Evolutionary conservation across 2,113 vertebrate genomes (phyloP).

Genomic region (Anguilla rostrata): DNA sequence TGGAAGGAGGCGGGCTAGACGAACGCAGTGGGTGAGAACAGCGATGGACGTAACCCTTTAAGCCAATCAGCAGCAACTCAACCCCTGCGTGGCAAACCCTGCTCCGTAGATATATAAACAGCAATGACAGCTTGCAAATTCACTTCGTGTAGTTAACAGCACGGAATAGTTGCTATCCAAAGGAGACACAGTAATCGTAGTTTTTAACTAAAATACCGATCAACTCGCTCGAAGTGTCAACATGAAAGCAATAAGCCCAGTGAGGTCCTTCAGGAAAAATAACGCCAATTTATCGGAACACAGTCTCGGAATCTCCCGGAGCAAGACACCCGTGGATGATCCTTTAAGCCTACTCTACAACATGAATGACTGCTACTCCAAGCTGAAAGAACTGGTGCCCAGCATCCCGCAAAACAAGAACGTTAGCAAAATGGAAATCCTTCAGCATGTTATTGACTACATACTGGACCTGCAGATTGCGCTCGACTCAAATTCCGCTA

Average conservation of each 20-base stretch:
- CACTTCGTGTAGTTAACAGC: conserved; percentile 65
- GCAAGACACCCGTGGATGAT: conserved; percentile 95
- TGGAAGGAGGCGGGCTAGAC: background rate
- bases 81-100: conserved; percentile 53
- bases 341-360: conserved; percentile 96
- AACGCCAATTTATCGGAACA: conserved; percentile 83
- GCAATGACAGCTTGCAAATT: conserved; percentile 68
- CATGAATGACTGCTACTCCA: conserved; percentile 99
- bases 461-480: conserved; percentile 99
- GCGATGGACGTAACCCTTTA: conserved; percentile 41
- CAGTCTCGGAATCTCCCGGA: conserved; percentile 89
- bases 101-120: conserved; percentile 67
- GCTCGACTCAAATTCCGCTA: conserved; percentile 89
- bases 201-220: conserved; percentile 21
- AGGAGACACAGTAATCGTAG: conserved; percentile 33
- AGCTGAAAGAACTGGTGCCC: conserved; percentile 97
- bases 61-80: conserved; percentile 55
- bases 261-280: conserved; percentile 86
- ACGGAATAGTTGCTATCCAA: conserved; percentile 37
- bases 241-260: conserved; percentile 98
- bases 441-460: conserved; percentile 99
- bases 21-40: conserved; percentile 25
- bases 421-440: conserved; percentile 99
- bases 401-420: conserved; percentile 98
- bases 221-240: conserved; percentile 35